Conservation (phyloP, 1,140 invertebrate genomes). For the Bactericera cockerelli region DNA sequence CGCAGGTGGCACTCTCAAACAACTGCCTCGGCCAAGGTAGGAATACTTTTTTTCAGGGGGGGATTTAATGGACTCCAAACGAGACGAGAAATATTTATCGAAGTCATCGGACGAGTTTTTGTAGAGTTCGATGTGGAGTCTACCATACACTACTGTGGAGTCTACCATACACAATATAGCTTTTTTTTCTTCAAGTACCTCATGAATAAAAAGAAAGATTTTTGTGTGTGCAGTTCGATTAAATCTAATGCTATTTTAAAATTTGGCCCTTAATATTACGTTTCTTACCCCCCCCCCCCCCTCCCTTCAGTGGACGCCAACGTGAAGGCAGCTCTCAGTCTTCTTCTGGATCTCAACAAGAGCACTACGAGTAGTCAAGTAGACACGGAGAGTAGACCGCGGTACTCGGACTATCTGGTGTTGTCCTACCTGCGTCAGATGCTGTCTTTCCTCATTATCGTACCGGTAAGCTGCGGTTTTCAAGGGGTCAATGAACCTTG, state of each 20-base stretch:
- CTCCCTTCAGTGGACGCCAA: conserved; percentile 76
- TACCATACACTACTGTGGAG: no score
- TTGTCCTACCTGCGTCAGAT: conserved; percentile 58
- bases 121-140: no score
- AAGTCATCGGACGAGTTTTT: no score
- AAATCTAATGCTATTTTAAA: no score
- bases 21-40: conserved; percentile 81
- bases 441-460: conserved; percentile 65
- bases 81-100: no score
- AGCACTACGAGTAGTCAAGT: conserved; percentile 21
- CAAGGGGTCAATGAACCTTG: no score
- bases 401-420: conserved; percentile 53
- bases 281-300: background rate
- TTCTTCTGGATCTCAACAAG: conserved; percentile 61
- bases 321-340: conserved; percentile 68
- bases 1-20: conserved; percentile 77
- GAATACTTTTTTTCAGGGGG: no score
- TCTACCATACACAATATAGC: no score
- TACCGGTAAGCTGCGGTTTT: conserved; percentile 75
- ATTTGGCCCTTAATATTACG: background rate
- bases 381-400: conserved; percentile 54
- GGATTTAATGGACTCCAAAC: no score
- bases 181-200: no score
- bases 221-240: no score
- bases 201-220: no score